Evolutionary conservation across 2,888 invertebrate species (phyloP), one percentile per base, ranked within the genome.

Genomic region (Drosophila subquinaria): DNA sequence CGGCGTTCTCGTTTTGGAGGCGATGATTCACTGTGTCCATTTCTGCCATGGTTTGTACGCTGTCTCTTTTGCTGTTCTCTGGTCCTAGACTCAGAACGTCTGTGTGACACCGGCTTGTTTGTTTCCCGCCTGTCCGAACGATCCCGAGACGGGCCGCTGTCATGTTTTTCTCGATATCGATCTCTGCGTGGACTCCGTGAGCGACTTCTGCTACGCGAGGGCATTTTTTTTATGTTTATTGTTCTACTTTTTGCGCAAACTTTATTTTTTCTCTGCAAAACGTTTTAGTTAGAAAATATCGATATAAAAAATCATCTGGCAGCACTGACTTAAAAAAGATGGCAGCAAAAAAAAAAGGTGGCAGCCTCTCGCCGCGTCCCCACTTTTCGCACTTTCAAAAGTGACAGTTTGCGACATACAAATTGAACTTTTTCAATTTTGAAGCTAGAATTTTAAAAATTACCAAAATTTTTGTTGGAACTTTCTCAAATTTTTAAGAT

Each of bases 131-230:
- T 74, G 4, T 73, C 69, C 11, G 72, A 50, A 1, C 65, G 73
- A 3, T 15, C 38, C 11, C 55, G 13, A 2, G 67, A 72, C 9
- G 45, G 59, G 9, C 65, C 67, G 23, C 56, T 53, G 6, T 72
- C 45, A 1, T 40, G 61, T 9, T 56, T 48, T 3, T 61, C 52
- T 13, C 53, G 62, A 9, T 68, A 11, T 3, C 73, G 69, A 4
- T 68, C 63, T 38, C 66, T 75, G 6, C 81, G 82, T 9, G 57
- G 57, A 17, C 82, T 84, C 1, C 76, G 72, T 10, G 78, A 79
- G 2, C 77, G 78, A 43, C 77, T 79, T 38, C 68, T 79, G 59
- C 67, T 85, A n/a, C 73, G 88, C 36, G 89, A 82, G 0, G 74
- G 76, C 84, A 85, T 79, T 45, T 43, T 63, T 8, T 8, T 4